Conservation (phyloP, 2,888 invertebrate species). For the Caenorhabditis sinica region DNA sequence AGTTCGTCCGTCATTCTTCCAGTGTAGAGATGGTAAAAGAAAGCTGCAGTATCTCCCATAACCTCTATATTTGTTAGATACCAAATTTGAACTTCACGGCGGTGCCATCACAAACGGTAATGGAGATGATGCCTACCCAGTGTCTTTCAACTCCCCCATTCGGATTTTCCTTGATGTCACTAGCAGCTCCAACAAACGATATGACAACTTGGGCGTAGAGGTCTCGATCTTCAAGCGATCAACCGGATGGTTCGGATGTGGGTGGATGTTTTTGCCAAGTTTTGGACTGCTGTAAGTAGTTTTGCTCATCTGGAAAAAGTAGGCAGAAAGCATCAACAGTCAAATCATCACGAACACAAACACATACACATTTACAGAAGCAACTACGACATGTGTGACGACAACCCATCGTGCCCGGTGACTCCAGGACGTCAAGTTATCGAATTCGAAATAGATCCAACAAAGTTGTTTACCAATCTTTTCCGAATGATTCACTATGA, state of each 20-base stretch:
- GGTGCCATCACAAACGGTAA: slow-evolving; percentile 79
- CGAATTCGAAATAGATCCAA: slow-evolving; percentile 77
- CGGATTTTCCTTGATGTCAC: slow-evolving; percentile 81
- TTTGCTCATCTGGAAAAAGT: neutral
- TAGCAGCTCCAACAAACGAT: slow-evolving; percentile 75
- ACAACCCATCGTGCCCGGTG: slow-evolving; percentile 76
- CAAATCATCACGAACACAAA: neutral
- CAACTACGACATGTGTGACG: slow-evolving; percentile 74
- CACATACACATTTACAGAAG: slow-evolving; percentile 59
- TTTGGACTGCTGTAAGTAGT: slow-evolving; percentile 78
- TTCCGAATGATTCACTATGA: slow-evolving; percentile 78
- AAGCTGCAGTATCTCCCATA: neutral
- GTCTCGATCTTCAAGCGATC: slow-evolving; percentile 78
- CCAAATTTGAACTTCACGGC: slow-evolving; percentile 76
- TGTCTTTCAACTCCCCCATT: slow-evolving; percentile 75
- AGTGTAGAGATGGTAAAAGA: slow-evolving; percentile 65
- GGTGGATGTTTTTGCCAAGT: slow-evolving; percentile 81
- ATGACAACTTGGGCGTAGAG: slow-evolving; percentile 79
- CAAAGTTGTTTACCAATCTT: slow-evolving; percentile 75
- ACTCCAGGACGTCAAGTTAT: slow-evolving; percentile 78
- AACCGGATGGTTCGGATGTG: slow-evolving; percentile 82
- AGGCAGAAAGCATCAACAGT: neutral
- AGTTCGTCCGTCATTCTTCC: slow-evolving; percentile 71
- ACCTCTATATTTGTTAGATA: slow-evolving; percentile 38
- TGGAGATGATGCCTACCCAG: slow-evolving; percentile 79